These are phyloP conservation scores for Nipponacmea schrenckii DNA, from an alignment of 2,888 invertebrate species.

Conservation along the genomic window DNA sequence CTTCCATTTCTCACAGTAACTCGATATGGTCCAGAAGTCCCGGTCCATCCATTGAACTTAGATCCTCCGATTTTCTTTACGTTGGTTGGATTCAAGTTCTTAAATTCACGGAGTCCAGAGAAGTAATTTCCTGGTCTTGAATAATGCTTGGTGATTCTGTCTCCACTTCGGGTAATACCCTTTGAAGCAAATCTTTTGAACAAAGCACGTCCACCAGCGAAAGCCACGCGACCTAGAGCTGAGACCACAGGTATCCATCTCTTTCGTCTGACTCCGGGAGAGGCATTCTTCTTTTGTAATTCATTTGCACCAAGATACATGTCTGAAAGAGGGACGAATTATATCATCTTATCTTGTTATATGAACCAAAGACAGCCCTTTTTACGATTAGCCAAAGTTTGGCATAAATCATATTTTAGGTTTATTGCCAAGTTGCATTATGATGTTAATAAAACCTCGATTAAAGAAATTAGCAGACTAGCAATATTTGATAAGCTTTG, in stretches of 20 bases:
- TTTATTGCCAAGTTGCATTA: no score
- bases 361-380: background rate
- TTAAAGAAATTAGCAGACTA: no score
- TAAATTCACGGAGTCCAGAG: constrained; percentile 28
- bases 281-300: background rate
- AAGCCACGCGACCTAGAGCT: constrained; percentile 12
- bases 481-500: no score
- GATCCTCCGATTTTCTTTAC: constrained; percentile 18
- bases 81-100: constrained; percentile 23
- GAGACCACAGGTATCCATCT: constrained; percentile 7
- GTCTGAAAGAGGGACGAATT: background rate
- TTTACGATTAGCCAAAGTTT: no score
- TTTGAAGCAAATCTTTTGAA: constrained; percentile 17
- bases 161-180: constrained; percentile 22
- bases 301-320: background rate
- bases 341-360: background rate
- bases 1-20: constrained; percentile 25
- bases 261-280: background rate
- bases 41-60: constrained; percentile 24
- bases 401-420: no score
- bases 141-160: constrained; percentile 27
- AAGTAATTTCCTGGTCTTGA: constrained; percentile 23
- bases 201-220: constrained; percentile 19
- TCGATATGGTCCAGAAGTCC: constrained; percentile 28
- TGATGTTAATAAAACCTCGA: no score